Percentiles rank a stretch among this genome's conserved stretches.
Conservation (phyloP, 2,797 vertebrate species). For the Neomorphus geoffroyi region DNA sequence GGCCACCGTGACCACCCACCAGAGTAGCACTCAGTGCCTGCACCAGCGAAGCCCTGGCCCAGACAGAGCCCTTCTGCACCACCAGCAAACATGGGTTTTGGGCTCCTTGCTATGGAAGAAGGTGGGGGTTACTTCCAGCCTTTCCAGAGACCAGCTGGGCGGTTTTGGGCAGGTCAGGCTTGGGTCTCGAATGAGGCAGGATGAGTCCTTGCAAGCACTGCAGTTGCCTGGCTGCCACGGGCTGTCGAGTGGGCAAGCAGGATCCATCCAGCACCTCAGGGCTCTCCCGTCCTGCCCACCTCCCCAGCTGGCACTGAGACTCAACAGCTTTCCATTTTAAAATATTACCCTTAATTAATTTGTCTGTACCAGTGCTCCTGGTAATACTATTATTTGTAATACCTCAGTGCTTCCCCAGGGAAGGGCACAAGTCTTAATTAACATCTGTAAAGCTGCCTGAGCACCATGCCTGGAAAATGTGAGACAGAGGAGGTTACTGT, state of each 20-base stretch:
- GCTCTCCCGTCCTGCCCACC: background rate
- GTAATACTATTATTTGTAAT: slow-evolving; percentile 59
- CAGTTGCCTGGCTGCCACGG: background rate
- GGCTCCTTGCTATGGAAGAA: background rate
- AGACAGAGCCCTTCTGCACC: background rate
- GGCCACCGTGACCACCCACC: rapidly evolving
- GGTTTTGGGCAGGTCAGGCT: background rate
- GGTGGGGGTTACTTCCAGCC: background rate
- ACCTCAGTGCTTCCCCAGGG: slow-evolving; percentile 21
- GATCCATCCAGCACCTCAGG: rapidly evolving
- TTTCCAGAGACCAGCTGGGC: background rate
- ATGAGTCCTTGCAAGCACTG: rapidly evolving
- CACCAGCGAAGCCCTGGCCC: too few species aligned
- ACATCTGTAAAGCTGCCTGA: slow-evolving; percentile 39
- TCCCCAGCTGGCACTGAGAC: background rate
- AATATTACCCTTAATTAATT: slow-evolving; percentile 56
- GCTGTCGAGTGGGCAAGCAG: rapidly evolving
- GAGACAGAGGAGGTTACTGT: background rate
- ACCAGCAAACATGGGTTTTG: too few species aligned
- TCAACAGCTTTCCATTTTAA: background rate
- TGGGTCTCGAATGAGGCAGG: background rate
- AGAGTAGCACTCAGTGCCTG: too few species aligned
- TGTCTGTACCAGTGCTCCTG: background rate
- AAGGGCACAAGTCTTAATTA: slow-evolving; percentile 62
- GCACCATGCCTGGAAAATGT: slow-evolving; percentile 33